phyloP scores from a whole-genome alignment of 2,797 vertebrate species.

The Arctocebus calabarensis region DNA sequence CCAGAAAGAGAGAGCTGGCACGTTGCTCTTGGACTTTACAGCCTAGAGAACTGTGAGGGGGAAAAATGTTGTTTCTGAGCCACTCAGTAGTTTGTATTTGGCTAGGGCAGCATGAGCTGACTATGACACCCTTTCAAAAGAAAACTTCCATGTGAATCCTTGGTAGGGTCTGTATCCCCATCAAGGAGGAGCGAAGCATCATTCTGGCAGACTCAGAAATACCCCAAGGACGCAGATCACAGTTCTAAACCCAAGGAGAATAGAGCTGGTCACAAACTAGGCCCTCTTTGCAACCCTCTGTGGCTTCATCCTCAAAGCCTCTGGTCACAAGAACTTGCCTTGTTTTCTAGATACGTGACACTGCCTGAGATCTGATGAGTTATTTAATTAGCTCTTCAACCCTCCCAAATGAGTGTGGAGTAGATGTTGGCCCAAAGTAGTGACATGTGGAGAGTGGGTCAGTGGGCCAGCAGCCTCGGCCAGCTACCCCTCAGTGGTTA shows the following conservation, averaged over 20 bases:
- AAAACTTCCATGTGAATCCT: background rate
- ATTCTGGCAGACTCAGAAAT: background rate
- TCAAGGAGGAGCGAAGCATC: background rate
- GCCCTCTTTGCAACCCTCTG: background rate
- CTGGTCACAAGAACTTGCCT: accelerated
- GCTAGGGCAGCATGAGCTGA: background rate
- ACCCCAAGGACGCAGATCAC: background rate
- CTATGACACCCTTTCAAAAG: background rate
- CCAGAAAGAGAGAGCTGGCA: background rate
- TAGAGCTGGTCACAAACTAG: background rate
- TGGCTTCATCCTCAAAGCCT: background rate
- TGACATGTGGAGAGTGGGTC: background rate
- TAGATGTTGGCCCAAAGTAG: background rate
- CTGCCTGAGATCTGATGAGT: background rate
- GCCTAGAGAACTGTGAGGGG: background rate
- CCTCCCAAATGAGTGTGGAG: background rate
- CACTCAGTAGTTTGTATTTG: too few relatives aligned
- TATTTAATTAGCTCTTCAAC: background rate
- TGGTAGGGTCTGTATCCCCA: background rate
- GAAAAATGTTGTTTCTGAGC: background rate
- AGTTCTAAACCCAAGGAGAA: background rate
- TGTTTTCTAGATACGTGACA: background rate
- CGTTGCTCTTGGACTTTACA: background rate
- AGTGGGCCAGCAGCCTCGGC: background rate
- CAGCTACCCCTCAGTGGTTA: background rate